A percentile compares a stretch with the other conserved stretches of the same genome.
Conservation (phyloP, 2,113 vertebrate genomes). For the Colaptes auratus region DNA sequence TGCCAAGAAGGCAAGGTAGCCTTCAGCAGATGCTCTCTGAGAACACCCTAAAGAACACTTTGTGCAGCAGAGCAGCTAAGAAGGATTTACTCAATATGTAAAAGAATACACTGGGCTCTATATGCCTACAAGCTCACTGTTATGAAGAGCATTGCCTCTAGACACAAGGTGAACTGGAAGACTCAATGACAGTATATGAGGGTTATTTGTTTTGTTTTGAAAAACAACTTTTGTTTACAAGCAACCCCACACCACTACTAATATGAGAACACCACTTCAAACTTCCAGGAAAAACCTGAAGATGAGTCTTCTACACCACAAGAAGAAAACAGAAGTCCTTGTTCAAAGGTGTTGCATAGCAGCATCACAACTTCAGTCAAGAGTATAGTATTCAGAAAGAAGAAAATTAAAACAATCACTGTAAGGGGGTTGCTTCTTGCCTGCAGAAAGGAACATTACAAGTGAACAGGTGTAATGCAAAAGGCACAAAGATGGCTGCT, state of each 20-base stretch:
- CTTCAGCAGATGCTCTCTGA: neutral
- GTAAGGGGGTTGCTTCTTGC: neutral
- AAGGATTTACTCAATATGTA: neutral
- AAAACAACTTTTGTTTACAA: neutral
- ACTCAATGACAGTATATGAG: neutral
- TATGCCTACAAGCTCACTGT: no score
- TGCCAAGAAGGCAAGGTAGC: neutral
- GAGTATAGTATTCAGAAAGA: neutral
- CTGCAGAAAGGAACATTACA: neutral
- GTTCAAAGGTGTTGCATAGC: neutral
- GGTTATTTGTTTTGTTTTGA: neutral
- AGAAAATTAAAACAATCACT: neutral
- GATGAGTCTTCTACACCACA: neutral
- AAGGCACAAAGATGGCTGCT: neutral
- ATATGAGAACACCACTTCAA: neutral
- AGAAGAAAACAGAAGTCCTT: neutral
- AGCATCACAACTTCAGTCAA: neutral
- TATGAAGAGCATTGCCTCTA: neutral
- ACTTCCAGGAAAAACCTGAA: neutral
- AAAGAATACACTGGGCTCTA: neutral
- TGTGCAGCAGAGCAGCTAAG: neutral
- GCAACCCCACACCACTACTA: neutral
- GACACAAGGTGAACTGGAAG: neutral
- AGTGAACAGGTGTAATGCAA: neutral
- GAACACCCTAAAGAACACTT: neutral